These are phyloP conservation scores for Spheniscus mendiculus DNA, from an alignment of 2,113 vertebrate species.

Conservation along the genomic window DNA sequence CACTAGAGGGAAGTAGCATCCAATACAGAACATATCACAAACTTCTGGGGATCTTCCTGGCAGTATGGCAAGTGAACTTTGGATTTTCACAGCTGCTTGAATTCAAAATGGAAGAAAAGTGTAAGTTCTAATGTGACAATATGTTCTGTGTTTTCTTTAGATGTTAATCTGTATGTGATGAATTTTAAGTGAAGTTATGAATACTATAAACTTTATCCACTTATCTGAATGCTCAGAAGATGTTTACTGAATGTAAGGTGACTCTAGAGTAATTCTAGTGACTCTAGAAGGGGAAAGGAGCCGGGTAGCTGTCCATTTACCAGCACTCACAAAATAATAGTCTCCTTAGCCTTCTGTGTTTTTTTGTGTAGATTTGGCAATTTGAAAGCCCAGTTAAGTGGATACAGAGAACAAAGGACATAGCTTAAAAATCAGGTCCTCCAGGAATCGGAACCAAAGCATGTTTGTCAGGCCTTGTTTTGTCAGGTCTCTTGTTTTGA, in stretches of 20 bases:
- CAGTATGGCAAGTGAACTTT: neutral
- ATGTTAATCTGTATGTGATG: neutral
- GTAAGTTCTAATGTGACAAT: neutral
- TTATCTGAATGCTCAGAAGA: neutral
- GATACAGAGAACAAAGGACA: neutral
- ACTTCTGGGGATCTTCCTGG: neutral
- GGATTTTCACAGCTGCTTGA: neutral
- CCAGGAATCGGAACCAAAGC: neutral
- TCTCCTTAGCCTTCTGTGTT: neutral
- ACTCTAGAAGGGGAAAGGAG: neutral
- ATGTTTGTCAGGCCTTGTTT: neutral
- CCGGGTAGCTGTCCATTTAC: neutral
- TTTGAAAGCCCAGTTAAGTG: neutral
- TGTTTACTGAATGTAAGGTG: neutral
- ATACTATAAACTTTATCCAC: neutral
- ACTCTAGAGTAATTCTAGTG: neutral
- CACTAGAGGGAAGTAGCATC: constrained; percentile 7
- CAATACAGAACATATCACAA: neutral
- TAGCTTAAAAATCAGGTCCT: neutral
- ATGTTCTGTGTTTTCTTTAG: neutral
- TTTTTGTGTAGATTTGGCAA: neutral
- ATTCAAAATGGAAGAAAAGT: neutral
- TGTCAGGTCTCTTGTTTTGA: neutral
- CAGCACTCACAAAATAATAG: neutral
- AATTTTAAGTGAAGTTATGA: neutral